Evolutionary conservation across 2,113 vertebrate species (phyloP).

Genomic region (Vulpes lagopus): DNA sequence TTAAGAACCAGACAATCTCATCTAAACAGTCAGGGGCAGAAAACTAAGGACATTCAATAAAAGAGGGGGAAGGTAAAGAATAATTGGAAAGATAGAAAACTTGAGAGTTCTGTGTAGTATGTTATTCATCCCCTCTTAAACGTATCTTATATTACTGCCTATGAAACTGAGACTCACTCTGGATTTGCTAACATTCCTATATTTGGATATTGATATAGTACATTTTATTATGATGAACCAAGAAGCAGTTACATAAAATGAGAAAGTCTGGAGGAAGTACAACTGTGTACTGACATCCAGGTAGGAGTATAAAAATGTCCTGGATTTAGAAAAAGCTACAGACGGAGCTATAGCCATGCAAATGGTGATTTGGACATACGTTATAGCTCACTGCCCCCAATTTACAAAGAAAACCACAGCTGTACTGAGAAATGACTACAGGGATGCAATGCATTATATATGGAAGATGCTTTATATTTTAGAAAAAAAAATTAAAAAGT

Average conservation of each 20-base stretch:
- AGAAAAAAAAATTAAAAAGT: not conserved
- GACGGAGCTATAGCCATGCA: not conserved
- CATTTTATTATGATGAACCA: conserved; percentile 46
- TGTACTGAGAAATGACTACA: conserved; percentile 11
- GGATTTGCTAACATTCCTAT: conserved; percentile 54
- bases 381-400: not conserved
- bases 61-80: not conserved
- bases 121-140: not conserved
- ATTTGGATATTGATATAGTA: conserved; percentile 56
- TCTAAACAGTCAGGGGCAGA: not conserved
- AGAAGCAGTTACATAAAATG: conserved; percentile 53
- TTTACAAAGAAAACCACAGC: conserved; percentile 51
- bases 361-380: not conserved
- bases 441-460: not conserved
- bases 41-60: not conserved
- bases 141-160: not conserved
- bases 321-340: conserved; percentile 38
- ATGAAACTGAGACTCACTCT: conserved; percentile 30
- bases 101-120: not conserved
- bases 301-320: conserved; percentile 58
- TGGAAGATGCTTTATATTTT: conserved; percentile 39
- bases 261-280: conserved; percentile 55
- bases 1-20: not conserved
- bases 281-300: conserved; percentile 38
- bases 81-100: conserved; percentile 1